Percentiles rank a stretch among this genome's conserved stretches.
Conservation (phyloP, 1,140 invertebrate species). For the Caenorhabditis elegans region WBcel235 BX284603.4:6941001-6941500, state of each 20-base stretch:
- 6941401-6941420: no score
- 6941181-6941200: slow-evolving; percentile 96
- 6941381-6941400: no score
- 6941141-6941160: slow-evolving; percentile 94
- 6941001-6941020: neutral
- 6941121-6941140: slow-evolving; percentile 92
- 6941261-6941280: slow-evolving; percentile 88
- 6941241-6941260: slow-evolving; percentile 95
- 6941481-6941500: no score
- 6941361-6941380: no score
- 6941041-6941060: slow-evolving; percentile 92
- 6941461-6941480: no score
- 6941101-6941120: slow-evolving; percentile 97
- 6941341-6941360: no score
- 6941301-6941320: no score
- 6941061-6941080: slow-evolving; percentile 94
- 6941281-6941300: neutral
- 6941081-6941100: slow-evolving; percentile 99
- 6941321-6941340: no score
- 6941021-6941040: slow-evolving; percentile 77
- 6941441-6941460: no score
- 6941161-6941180: slow-evolving; percentile 97
- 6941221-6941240: slow-evolving; percentile 90
- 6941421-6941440: no score
- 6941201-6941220: slow-evolving; percentile 98